Evolutionary conservation across 1,140 invertebrate genomes (phyloP).

Genomic region (Drosophila repleta): DNA sequence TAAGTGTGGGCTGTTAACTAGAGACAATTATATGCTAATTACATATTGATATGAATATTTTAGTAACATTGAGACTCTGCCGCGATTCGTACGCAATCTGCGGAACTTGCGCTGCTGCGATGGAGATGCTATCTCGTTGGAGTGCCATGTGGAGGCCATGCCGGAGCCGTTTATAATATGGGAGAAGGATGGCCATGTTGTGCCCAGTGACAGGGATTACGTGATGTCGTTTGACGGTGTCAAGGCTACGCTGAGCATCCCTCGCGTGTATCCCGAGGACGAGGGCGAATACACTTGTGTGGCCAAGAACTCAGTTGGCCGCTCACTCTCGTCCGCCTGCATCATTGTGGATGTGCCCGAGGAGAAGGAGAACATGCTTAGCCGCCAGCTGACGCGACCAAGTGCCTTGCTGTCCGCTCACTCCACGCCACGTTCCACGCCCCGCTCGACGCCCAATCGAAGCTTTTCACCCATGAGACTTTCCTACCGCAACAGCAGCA

Average conservation of each 20-base stretch:
- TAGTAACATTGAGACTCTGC: constrained; percentile 90
- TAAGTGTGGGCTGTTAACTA: constrained; percentile 44
- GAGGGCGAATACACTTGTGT: constrained; percentile 95
- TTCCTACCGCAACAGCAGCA: constrained; percentile 73
- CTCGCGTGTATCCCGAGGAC: constrained; percentile 92
- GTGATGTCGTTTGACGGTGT: constrained; percentile 88
- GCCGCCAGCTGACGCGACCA: constrained; percentile 87
- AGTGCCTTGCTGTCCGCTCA: constrained; percentile 87
- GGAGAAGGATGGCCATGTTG: constrained; percentile 91
- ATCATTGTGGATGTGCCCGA: constrained; percentile 93
- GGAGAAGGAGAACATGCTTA: constrained; percentile 90
- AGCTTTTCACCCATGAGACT: constrained; percentile 86
- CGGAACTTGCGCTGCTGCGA: constrained; percentile 92
- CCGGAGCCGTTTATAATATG: constrained; percentile 89
- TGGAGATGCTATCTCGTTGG: constrained; percentile 90
- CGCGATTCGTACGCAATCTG: constrained; percentile 88
- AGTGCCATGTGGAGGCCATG: constrained; percentile 89
- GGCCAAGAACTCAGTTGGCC: constrained; percentile 91
- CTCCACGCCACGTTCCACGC: constrained; percentile 90
- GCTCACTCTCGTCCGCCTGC: constrained; percentile 91
- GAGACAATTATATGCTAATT: neutral
- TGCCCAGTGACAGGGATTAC: constrained; percentile 86
- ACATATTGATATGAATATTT: constrained; percentile 9
- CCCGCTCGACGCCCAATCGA: constrained; percentile 88
- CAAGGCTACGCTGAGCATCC: constrained; percentile 89